Conservation (phyloP, 2,797 vertebrate genomes). For the Melanotaenia pygmaea region DNA sequence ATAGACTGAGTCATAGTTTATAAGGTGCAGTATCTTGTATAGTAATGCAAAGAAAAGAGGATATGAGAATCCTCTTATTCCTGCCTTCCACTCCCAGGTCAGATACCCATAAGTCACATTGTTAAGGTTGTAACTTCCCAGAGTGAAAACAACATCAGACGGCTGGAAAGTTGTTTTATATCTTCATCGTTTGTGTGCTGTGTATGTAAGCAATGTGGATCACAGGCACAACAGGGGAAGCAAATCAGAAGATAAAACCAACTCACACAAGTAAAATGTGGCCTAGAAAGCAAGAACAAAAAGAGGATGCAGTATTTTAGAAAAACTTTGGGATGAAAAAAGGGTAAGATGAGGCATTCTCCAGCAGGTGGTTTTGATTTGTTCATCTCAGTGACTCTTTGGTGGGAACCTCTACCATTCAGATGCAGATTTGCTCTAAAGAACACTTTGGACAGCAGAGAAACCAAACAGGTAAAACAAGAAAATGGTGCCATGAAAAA, state of each 20-base stretch:
- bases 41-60: conserved; percentile 91
- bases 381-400: no score
- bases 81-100: conserved; percentile 97
- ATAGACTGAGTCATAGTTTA: conserved; percentile 84
- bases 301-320: no score
- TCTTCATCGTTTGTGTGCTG: no score
- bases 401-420: no score
- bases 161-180: no score
- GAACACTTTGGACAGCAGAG: no score
- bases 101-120: conserved; percentile 89
- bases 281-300: not conserved
- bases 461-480: no score
- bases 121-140: conserved; percentile 67
- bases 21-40: conserved; percentile 88
- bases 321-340: not conserved
- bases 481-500: no score
- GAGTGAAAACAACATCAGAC: not conserved
- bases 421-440: no score
- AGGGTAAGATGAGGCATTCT: not conserved
- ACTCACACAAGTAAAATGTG: not conserved
- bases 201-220: no score
- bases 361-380: not conserved
- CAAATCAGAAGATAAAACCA: not conserved
- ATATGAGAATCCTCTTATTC: conserved; percentile 90
- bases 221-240: no score